Percentiles rank a stretch among this genome's conserved stretches.
Conservation (phyloP, 2,113 vertebrate genomes). For the Plecotus auritus region DNA sequence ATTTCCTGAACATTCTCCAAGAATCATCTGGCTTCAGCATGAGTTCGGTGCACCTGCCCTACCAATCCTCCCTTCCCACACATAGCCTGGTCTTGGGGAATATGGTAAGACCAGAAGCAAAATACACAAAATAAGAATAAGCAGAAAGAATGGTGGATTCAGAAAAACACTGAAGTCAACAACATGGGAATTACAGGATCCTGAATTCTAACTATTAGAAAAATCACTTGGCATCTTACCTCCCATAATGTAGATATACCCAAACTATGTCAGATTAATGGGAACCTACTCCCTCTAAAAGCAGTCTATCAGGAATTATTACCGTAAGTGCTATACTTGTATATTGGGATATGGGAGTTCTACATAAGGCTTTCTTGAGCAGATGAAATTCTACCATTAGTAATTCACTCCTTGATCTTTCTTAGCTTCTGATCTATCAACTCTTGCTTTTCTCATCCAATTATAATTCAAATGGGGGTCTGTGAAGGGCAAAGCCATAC, state of each 20-base stretch:
- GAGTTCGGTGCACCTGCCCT: not conserved
- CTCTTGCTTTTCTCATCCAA: slow-evolving; percentile 15
- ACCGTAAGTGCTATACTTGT: not conserved
- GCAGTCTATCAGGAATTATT: not conserved
- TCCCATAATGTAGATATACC: not conserved
- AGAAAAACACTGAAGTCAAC: not conserved
- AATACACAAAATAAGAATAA: not conserved
- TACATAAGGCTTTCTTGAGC: not conserved
- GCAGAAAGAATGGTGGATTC: not conserved
- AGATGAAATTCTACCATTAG: not conserved
- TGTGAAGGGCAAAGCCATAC: not conserved
- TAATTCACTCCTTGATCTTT: not conserved
- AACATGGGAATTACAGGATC: not conserved
- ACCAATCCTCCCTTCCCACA: not conserved
- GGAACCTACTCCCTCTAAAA: not conserved
- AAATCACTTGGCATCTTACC: not conserved
- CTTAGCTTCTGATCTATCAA: not conserved
- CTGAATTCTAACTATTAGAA: not conserved
- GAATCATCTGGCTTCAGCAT: slow-evolving; percentile 20
- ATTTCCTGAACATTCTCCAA: slow-evolving; percentile 40
- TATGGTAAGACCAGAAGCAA: not conserved
- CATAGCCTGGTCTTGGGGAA: not conserved
- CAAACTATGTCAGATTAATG: not conserved
- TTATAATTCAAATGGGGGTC: not conserved
- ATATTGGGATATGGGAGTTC: not conserved